Percentiles rank a stretch among this genome's conserved stretches.
Evolutionary conservation across 1,140 invertebrate genomes (phyloP).

Genomic region (Tenebrio molitor): DNA sequence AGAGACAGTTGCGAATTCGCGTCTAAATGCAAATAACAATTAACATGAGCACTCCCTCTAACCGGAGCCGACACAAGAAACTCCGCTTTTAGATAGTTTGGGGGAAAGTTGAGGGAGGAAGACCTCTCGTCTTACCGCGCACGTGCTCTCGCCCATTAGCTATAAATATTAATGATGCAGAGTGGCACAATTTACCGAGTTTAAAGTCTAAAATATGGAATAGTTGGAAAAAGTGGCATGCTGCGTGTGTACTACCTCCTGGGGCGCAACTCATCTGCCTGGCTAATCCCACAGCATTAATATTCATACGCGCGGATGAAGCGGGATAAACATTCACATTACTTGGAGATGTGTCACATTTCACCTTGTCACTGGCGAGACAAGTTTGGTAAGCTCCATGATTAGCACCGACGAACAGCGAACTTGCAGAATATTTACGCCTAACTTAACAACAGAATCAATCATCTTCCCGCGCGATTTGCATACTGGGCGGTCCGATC

Average conservation of each 20-base stretch:
- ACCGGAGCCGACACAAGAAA: neutral
- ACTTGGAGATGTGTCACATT: conserved; percentile 50
- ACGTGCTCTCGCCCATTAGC: conserved; percentile 43
- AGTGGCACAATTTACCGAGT: conserved; percentile 49
- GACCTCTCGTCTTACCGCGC: conserved; percentile 4
- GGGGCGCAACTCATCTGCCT: conserved; percentile 50
- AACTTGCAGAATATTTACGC: conserved; percentile 33
- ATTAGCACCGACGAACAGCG: conserved; percentile 25
- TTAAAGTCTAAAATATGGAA: conserved; percentile 50
- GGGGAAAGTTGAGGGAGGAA: conserved; percentile 4
- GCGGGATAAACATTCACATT: conserved; percentile 53
- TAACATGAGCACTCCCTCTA: conserved; percentile 13
- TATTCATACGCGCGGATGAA: conserved; percentile 52
- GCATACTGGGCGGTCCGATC: conserved; percentile 28
- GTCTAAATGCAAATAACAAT: conserved; percentile 28
- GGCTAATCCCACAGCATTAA: conserved; percentile 52
- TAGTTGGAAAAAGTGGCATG: conserved; percentile 52
- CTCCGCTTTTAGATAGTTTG: conserved; percentile 9
- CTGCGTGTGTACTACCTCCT: conserved; percentile 47
- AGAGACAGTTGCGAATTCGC: neutral
- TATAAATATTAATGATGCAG: conserved; percentile 51
- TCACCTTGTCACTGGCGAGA: conserved; percentile 44
- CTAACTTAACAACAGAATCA: conserved; percentile 34
- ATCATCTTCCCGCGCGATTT: conserved; percentile 14
- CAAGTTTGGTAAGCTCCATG: conserved; percentile 41